Base-by-base conservation (phyloP, 1,140 invertebrate species). In the Heliconius nattereri region DNA sequence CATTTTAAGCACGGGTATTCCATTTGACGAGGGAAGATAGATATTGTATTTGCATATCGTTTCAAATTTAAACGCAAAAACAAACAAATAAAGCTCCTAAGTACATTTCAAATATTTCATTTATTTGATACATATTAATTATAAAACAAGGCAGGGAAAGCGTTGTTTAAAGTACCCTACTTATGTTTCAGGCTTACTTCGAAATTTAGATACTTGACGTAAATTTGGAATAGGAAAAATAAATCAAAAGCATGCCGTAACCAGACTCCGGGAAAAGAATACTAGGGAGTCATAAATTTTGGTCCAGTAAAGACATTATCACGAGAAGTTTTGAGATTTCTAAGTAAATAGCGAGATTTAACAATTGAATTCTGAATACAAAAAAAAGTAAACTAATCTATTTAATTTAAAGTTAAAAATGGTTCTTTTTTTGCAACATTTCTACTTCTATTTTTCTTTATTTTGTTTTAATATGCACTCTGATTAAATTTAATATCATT, bases 1-100 rank as follows among this genome's bases (percentile, higher is more conserved):
- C 37, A 72, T 72, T 72, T 72, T 72, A 40, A 72, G 13, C 71
- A 37, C 9, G 32, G 20, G n/a, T 72, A 72, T 37, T 72, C 7
- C 37, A 72, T 72, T 72, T 72, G 37, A 37, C 37, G 71, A 72
- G 35, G 37, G 71, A 37, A 29, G 26, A 66, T 6, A 11, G 23
- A 66, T 66, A 66, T 66, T 66, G 11, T 66, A 29, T 66, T 66
- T 26, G 60, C 60, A n/a, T 66, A 29, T 16, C 23, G 13, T 66
- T 66, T 11, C 60, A 66, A 66, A 66, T 29, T 66, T 66, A 19
- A 66, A 19, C 13, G 26, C 9, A 11, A 66, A 66, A 5, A 66
- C n/a, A 26, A 29, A 26, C 23, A 26, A 26, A 29, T 66, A 66
- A 66, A 29, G 60, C 60, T 29, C 9, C 13, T 66, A 66, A 66